A percentile compares a stretch with the other conserved stretches of the same genome.
These are phyloP conservation scores for Strix uralensis DNA, from an alignment of 2,113 vertebrate genomes.

Conservation along the genomic window DNA sequence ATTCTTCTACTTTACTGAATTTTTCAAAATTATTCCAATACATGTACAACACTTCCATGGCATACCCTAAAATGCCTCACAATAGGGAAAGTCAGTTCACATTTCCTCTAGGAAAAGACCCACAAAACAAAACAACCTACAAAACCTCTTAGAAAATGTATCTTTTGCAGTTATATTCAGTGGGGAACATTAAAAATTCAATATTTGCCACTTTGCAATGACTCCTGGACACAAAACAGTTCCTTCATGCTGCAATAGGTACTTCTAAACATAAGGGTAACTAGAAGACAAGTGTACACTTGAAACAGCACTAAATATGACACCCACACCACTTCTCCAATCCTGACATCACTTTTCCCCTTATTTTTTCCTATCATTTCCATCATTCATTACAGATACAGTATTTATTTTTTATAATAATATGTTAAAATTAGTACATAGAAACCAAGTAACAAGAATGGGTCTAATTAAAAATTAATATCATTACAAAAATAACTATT, in stretches of 20 bases:
- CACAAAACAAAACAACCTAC: conserved; percentile 13
- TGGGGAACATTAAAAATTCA: conserved; percentile 58
- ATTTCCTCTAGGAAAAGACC: background rate
- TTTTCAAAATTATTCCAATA: background rate
- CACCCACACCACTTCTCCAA: background rate
- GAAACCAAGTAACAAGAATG: conserved; percentile 25
- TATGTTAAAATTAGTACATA: background rate
- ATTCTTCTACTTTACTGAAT: background rate
- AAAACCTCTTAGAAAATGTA: conserved; percentile 30
- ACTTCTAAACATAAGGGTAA: background rate
- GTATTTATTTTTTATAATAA: conserved; percentile 39
- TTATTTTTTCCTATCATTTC: background rate
- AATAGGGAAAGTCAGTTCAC: background rate
- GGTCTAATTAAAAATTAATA: conserved; percentile 35
- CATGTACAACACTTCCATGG: background rate
- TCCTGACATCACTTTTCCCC: background rate
- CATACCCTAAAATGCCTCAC: background rate
- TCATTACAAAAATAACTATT: conserved; percentile 43
- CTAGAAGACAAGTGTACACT: background rate
- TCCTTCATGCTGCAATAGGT: conserved; percentile 14
- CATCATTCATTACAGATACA: background rate
- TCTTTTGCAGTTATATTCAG: conserved; percentile 18
- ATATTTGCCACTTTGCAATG: conserved; percentile 22
- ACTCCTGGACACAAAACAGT: conserved; percentile 34
- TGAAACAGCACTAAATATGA: background rate